Evolutionary conservation across 2,797 vertebrate species (phyloP).

Genomic region (Oreonectes daqikongensis): DNA sequence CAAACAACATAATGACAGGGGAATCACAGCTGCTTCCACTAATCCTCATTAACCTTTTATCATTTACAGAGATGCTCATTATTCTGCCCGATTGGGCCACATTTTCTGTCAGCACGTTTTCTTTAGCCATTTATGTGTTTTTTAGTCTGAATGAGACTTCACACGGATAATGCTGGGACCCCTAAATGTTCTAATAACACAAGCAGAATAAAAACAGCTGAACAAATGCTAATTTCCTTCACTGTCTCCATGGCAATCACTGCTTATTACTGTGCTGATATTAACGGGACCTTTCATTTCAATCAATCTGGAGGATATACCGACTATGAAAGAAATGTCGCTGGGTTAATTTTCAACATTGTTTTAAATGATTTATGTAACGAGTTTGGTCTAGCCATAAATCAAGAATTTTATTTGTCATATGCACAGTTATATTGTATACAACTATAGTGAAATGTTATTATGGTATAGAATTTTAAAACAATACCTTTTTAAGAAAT

Average conservation of each 20-base stretch:
- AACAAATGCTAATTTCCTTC: background rate
- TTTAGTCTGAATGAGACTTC: background rate
- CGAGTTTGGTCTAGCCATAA: too few relatives aligned
- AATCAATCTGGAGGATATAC: background rate
- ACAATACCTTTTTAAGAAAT: too few relatives aligned
- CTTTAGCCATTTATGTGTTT: background rate
- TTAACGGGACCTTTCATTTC: background rate
- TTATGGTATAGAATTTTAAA: too few relatives aligned
- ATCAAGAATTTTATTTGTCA: too few relatives aligned
- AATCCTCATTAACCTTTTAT: constrained; percentile 10
- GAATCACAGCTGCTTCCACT: constrained; percentile 13
- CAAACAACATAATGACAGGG: constrained; percentile 19
- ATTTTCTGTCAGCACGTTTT: background rate
- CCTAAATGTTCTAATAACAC: background rate
- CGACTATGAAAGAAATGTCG: background rate
- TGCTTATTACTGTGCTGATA: background rate
- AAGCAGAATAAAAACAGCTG: background rate
- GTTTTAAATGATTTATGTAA: too few relatives aligned
- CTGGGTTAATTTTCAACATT: too few relatives aligned
- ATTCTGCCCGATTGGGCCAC: background rate
- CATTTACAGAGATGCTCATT: background rate
- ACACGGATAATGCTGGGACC: background rate
- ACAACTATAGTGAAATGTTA: too few relatives aligned
- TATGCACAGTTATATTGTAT: too few relatives aligned
- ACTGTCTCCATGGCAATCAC: constrained; percentile 30